Evolutionary conservation across 2,797 vertebrate genomes (phyloP).

Genomic region (Phoeniculus purpureus): DNA sequence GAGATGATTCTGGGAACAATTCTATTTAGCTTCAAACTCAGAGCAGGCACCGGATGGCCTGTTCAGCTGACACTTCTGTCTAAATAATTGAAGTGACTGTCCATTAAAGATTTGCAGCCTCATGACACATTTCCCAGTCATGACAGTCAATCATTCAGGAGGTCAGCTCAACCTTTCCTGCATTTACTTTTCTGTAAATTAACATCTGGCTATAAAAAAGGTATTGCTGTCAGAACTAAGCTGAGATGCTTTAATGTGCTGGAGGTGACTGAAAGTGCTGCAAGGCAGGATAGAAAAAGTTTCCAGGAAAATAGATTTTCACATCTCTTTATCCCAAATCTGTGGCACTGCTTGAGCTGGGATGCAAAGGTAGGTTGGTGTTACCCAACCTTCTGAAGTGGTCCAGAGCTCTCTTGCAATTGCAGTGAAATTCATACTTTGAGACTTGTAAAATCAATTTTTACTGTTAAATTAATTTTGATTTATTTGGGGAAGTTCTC

Average conservation of each 20-base stretch:
- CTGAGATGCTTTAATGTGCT: not conserved
- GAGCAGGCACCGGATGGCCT: not conserved
- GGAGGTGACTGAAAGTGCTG: not conserved
- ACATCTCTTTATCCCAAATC: not conserved
- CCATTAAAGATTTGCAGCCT: slow-evolving; percentile 23
- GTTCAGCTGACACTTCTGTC: not conserved
- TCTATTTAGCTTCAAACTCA: not conserved
- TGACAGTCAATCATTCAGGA: slow-evolving; percentile 28
- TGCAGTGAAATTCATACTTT: not conserved
- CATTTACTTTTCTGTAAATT: slow-evolving; percentile 52
- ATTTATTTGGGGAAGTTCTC: not conserved
- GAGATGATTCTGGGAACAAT: not conserved
- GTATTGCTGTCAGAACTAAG: slow-evolving; percentile 8
- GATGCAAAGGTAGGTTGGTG: not conserved
- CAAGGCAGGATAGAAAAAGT: not conserved
- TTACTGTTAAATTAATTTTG: not conserved
- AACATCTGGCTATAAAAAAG: slow-evolving; percentile 34
- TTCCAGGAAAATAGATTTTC: slow-evolving; percentile 14
- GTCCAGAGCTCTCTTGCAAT: not conserved
- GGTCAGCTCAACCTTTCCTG: slow-evolving; percentile 30
- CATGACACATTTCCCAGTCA: slow-evolving; percentile 20
- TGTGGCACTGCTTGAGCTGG: not conserved
- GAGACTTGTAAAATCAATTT: not conserved
- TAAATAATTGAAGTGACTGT: slow-evolving; percentile 36
- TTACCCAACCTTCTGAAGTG: not conserved